A percentile compares a stretch with the other conserved stretches of the same genome.
Conservation (phyloP, 2,797 vertebrate species). For the Coreius guichenoti region DNA sequence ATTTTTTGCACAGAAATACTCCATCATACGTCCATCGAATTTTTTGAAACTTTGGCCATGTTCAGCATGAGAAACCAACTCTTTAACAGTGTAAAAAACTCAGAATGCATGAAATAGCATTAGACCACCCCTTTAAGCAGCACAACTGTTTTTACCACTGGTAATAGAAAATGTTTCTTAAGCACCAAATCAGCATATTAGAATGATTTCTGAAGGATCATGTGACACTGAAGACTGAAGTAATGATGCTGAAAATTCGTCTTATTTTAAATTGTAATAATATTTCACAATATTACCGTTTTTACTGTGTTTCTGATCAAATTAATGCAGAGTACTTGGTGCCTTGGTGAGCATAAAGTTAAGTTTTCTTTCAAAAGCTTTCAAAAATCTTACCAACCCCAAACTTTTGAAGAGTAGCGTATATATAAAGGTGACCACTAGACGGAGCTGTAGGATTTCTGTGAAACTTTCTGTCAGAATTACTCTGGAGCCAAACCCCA, state of each 20-base stretch:
- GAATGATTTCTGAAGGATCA: neutral
- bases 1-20: no score
- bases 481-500: neutral
- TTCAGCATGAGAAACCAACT: no score
- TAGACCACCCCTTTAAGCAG: no score
- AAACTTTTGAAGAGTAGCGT: neutral
- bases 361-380: neutral
- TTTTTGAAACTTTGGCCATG: no score
- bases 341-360: neutral
- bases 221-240: neutral
- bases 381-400: neutral
- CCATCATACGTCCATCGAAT: no score
- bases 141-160: neutral
- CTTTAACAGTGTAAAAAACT: no score
- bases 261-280: neutral
- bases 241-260: neutral
- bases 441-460: constrained; percentile 62
- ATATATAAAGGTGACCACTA: constrained; percentile 61
- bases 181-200: neutral
- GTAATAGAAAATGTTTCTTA: neutral
- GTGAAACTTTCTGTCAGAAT: neutral
- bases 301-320: neutral
- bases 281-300: neutral
- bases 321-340: no score
- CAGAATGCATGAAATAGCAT: no score